Conservation (phyloP, 2,113 vertebrate genomes). For the Ahaetulla prasina region DNA sequence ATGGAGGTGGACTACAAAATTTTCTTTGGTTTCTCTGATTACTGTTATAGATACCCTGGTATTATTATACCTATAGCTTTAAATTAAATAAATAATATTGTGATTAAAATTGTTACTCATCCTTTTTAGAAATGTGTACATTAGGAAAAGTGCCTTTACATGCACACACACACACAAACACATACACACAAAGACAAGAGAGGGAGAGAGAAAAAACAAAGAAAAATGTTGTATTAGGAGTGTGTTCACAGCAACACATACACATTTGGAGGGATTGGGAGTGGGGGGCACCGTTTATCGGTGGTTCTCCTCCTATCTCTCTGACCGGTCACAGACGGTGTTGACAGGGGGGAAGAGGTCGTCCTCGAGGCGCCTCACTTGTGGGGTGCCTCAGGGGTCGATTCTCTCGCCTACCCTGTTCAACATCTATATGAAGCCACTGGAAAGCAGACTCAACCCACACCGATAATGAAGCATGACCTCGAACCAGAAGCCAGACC, state of each 20-base stretch:
- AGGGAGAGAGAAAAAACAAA: neutral
- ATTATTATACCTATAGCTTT: neutral
- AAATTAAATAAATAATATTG: neutral
- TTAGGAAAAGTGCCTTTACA: neutral
- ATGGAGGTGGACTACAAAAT: neutral
- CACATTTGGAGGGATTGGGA: no score
- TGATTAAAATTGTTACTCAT: neutral
- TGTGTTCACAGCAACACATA: neutral
- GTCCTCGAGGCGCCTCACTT: no score
- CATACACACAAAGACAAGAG: neutral
- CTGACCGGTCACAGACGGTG: no score
- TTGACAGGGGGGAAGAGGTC: no score
- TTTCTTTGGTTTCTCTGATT: neutral
- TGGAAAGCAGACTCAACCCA: no score
- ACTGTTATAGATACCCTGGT: rapidly evolving
- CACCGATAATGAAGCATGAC: no score
- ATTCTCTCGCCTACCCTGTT: no score
- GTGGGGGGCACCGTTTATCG: no score
- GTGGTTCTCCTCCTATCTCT: no score
- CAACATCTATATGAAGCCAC: no score
- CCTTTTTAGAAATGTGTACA: neutral
- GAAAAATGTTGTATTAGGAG: neutral
- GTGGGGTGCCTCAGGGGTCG: no score
- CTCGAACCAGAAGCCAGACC: no score
- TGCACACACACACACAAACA: neutral